phyloP scores from a whole-genome alignment of 2,797 vertebrate species.

The Notolabrus celidotus region DNA sequence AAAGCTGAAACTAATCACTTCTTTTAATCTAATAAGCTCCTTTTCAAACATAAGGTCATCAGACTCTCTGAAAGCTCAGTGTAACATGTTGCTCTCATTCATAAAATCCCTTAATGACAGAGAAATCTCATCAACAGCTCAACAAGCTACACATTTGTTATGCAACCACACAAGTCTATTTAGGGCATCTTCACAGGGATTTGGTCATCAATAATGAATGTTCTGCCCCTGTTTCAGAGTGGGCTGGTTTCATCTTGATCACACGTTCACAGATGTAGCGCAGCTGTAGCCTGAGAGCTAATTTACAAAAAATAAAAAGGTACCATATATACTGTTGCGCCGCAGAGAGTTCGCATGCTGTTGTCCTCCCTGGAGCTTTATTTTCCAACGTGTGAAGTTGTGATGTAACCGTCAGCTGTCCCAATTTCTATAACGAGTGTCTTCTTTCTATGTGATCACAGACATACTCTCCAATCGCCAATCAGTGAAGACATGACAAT shows the following conservation, averaged over 20 bases:
- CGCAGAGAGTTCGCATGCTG: background rate
- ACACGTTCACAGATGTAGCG: slow-evolving; percentile 26
- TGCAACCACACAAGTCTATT: slow-evolving; percentile 58
- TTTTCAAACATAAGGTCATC: background rate
- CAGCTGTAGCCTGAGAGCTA: slow-evolving; percentile 19
- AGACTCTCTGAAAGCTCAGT: background rate
- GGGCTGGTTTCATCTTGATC: slow-evolving; percentile 53
- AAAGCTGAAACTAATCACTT: background rate
- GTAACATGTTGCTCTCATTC: slow-evolving; percentile 28
- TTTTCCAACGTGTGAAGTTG: slow-evolving; percentile 15
- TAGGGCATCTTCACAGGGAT: slow-evolving; percentile 68
- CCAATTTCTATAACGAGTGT: slow-evolving; percentile 20
- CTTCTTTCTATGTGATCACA: slow-evolving; percentile 4
- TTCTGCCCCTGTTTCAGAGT: slow-evolving; percentile 59
- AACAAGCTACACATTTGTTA: slow-evolving; percentile 43
- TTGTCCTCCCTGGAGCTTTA: background rate
- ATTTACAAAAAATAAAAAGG: slow-evolving; percentile 35
- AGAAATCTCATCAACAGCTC: slow-evolving; percentile 31
- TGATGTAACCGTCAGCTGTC: slow-evolving; percentile 26
- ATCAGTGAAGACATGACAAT: too few species aligned
- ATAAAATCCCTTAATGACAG: slow-evolving; percentile 34
- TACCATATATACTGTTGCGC: background rate
- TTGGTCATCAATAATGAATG: slow-evolving; percentile 74
- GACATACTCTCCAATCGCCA: background rate
- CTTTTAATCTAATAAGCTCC: background rate